Evolutionary conservation across 2,888 invertebrate species (phyloP), one percentile per base, ranked within the genome.

Genomic region (Acleris holmiana): DNA sequence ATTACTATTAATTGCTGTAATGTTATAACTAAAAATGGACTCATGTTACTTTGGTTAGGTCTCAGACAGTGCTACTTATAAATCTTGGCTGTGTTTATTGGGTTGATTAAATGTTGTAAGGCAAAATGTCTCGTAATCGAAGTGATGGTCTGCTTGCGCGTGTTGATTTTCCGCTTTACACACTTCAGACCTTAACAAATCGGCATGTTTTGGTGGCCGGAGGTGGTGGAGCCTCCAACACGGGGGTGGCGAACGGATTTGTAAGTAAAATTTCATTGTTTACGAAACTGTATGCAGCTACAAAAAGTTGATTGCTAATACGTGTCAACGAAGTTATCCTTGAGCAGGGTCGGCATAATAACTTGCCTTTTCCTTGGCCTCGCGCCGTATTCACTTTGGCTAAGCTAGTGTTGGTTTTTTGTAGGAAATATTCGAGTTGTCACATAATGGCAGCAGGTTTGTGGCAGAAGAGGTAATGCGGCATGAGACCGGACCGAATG

Each of bases 241-340:
- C 99, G 51, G 99, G 99, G 61, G 97, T 99, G 62, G 96, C 97
- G 44, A 99, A 99, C 94, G 98, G 98, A 85, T 98, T 99, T 93
- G 99, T 98, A 93, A 96, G 97, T 95, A 74, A 71, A 18, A 51
- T 64, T 61, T 54, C 17, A 23, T 61, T 67, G 54, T 53, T 44
- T 48, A 61, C 55, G 54, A 64, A 55, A 67, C 64, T 54, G 17
- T 53, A 61, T 61, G 56, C 40, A 54, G 29, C 54, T 61, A 35
- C n/a, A 18, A 35, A 47, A 58, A 58, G 17, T 47, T 41, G 41
- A 47, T 48, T 19, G n/a, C 47, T 62, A 48, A 23, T 51, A 61
- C 61, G 56, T 66, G 61, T 51, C 61, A 65, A 53, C 47, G 50
- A 7, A 10, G 61, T 61, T 66, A 57, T 47, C 66, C 61, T 61